These are phyloP conservation scores for Arge pagana DNA, from an alignment of 2,888 invertebrate genomes.

Conservation along the genomic window DNA sequence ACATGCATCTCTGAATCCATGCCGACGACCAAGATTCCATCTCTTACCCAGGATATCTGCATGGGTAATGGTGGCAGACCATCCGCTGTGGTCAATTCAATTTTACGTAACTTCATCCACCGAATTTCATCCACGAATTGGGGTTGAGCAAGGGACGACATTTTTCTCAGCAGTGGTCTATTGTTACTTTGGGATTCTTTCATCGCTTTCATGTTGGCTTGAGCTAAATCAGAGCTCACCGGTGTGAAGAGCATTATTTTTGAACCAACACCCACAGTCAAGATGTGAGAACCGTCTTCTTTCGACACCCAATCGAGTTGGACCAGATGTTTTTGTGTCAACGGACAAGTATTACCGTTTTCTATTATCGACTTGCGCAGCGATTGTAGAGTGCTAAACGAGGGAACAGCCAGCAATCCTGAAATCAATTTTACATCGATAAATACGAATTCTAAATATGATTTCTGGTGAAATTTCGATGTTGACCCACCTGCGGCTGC, in stretches of 20 bases:
- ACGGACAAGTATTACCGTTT: conserved; percentile 87
- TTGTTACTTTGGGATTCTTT: conserved; percentile 83
- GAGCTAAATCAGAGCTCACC: conserved; percentile 91
- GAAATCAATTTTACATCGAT: conserved; percentile 16
- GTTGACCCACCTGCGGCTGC: conserved; percentile 53
- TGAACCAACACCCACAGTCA: conserved; percentile 95
- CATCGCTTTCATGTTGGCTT: conserved; percentile 92
- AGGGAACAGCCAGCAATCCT: conserved; percentile 83
- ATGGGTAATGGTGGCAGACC: conserved; percentile 96
- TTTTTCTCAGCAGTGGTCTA: conserved; percentile 84
- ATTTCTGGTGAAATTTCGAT: background rate
- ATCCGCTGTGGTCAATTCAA: conserved; percentile 91
- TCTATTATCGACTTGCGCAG: conserved; percentile 86
- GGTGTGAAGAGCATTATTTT: conserved; percentile 92
- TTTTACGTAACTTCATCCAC: conserved; percentile 94
- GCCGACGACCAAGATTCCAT: conserved; percentile 96
- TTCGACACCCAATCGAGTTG: conserved; percentile 99
- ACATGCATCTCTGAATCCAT: conserved; percentile 99
- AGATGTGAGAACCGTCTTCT: conserved; percentile 97
- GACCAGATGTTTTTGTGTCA: conserved; percentile 90
- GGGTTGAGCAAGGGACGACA: conserved; percentile 88
- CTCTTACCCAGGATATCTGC: conserved; percentile 98
- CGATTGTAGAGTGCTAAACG: conserved; percentile 88
- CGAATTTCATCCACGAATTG: conserved; percentile 90
- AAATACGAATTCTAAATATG: background rate